Evolutionary conservation across 2,888 invertebrate species (phyloP), one percentile per base, ranked within the genome.

Genomic region (Aleiodes testaceus): DNA sequence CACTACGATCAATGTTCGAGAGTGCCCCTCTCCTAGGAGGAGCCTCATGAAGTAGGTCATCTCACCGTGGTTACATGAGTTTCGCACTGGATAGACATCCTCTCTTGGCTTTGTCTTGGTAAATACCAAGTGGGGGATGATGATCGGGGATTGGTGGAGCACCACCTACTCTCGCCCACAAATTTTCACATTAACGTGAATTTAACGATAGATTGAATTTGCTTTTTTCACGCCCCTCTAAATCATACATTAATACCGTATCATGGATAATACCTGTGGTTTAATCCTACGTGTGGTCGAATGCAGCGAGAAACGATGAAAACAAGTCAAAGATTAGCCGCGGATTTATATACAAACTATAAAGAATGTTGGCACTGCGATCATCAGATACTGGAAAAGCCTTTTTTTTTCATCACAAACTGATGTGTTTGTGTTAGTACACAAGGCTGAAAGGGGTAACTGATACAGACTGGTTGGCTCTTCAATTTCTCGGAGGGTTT

Each of bases 21-120:
- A 82, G 84, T 85, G 83, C 86, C 84, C 83, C 85, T 82, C 79
- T 73, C 82, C 81, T 82, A 86, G 86, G 86, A 86, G 86, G 86
- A 86, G 86, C 86, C 83, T 84, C 80, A 72, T 72, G 78, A 87
- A 83, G 83, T 87, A 84, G 87, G 87, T 87, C 87, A 87, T 85
- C 84, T 84, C 80, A 82, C 79, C 80, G 79, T 77, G 75, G 77
- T 36, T 59, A 7, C 16, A 14, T 14, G 36, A 22, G 59, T 18
- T 14, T 59, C 79, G 77, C 81, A 78, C 69, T 55, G 70, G 69
- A 59, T 69, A 66, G 63, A 65, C 70, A 52, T 47, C 69, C 66
- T 66, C 61, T 16, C 59, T 42, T 64, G 49, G 55, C 63, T 26
- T 50, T 68, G 59, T 36, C 36, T 36, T 26, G 42, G 30, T 64